phyloP scores from a whole-genome alignment of 2,113 vertebrate genomes.

The Odocoileus virginianus region DNA sequence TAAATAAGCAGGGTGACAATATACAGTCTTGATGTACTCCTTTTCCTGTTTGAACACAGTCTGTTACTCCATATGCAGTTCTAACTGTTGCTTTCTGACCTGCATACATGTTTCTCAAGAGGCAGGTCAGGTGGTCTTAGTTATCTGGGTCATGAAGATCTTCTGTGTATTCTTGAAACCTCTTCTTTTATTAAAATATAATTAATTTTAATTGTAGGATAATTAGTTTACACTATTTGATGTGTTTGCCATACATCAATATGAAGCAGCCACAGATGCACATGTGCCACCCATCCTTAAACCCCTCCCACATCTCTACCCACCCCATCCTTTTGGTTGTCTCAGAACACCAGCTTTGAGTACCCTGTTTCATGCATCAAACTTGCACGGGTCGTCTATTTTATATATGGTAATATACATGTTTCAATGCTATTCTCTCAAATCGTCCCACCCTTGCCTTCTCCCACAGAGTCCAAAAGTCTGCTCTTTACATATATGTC shows the following conservation, averaged over 20 bases:
- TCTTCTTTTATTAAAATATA: not conserved
- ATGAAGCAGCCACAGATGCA: not conserved
- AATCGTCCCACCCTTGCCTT: not conserved
- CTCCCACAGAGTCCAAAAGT: not conserved
- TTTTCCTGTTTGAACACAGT: not conserved
- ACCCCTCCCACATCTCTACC: not conserved
- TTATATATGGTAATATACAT: not conserved
- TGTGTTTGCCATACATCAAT: not conserved
- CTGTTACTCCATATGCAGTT: not conserved
- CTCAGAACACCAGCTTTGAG: not conserved
- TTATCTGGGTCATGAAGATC: not conserved
- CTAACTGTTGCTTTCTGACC: not conserved
- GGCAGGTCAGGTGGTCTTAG: not conserved
- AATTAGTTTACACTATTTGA: not conserved
- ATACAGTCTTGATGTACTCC: not conserved
- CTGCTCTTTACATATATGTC: not conserved
- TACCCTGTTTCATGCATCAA: not conserved
- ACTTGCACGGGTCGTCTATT: not conserved
- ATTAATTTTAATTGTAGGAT: not conserved
- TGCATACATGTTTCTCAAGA: not conserved
- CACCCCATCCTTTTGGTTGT: not conserved
- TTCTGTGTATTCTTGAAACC: not conserved
- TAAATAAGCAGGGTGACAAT: no score
- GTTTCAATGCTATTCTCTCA: not conserved
- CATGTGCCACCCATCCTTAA: not conserved